Base-by-base conservation (phyloP, 2,113 vertebrate genomes). In the Anguilla rostrata region DNA sequence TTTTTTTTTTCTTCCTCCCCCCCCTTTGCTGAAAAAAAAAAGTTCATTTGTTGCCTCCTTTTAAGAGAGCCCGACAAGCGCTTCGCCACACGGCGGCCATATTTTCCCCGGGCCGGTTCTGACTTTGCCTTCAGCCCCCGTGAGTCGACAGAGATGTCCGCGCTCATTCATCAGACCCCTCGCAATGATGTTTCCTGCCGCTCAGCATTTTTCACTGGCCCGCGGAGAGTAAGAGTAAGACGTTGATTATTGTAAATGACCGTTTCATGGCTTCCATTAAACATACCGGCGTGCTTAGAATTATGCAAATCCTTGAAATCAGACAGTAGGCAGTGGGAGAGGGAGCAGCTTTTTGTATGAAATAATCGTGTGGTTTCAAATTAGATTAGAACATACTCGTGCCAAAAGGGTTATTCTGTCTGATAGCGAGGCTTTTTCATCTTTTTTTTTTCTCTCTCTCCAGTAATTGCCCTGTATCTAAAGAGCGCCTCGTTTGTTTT, bases 191-290 rank as follows among this genome's bases (percentile, higher is more conserved):
- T 41, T 41, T n/a, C 83, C 18, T 11, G 22, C 39, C 57, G 6
- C 34, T 63, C 43, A 26, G 41, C 15, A 84, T 81, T 83, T 86
- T 87, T 87, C 87, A 40, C 82, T 26, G 49, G 56, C 78, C 81
- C 78, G 87, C 41, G 12, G 2, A 43, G 60, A 56, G 2, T 14
- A 63, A 79, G 83, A 83, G 57, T n/a, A n/a, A n/a, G 85, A 83
- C 85, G 29, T 89, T 85, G 41, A 85, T 87, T 49, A 82, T 85
- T 84, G 88, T 83, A 85, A 87, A 88, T 89, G 87, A 84, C 78
- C 43, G 11, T 56, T n/a, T 78, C 1, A 15, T 34, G 5, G 34
- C 71, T 29, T 5, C 71, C 9, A 75, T 71, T 71, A 71, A 5
- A 71, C 26, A 71, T 71, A n/a, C n/a, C n/a, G n/a, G 26, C 63